phyloP scores from a whole-genome alignment of 2,888 invertebrate species.

The Drosophila parthenogenetica region DNA sequence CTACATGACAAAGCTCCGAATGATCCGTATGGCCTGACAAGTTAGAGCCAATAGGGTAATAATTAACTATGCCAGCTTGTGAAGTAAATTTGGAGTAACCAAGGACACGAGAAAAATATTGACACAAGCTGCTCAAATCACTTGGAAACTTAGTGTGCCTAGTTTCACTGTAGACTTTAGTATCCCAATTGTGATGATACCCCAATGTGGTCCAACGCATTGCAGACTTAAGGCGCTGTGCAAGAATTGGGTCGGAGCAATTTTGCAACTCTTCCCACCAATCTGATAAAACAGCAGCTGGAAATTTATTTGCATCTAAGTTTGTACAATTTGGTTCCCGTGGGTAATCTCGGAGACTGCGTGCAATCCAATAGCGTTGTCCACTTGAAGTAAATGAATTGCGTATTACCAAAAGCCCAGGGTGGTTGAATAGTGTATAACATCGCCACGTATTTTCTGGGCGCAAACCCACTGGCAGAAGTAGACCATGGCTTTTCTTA shows the following conservation, averaged over 20 bases:
- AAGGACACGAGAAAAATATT: conserved; percentile 87
- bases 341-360: conserved; percentile 92
- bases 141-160: conserved; percentile 89
- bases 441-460: conserved; percentile 87
- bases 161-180: conserved; percentile 93
- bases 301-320: conserved; percentile 74
- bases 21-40: conserved; percentile 97
- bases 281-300: conserved; percentile 85
- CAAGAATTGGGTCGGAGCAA: conserved; percentile 57
- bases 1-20: conserved; percentile 93
- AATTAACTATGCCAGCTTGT: conserved; percentile 98
- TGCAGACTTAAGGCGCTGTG: conserved; percentile 82
- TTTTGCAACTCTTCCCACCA: conserved; percentile 87
- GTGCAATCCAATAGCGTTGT: conserved; percentile 93
- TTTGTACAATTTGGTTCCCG: conserved; percentile 87
- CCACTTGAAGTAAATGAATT: conserved; percentile 93
- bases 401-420: conserved; percentile 92
- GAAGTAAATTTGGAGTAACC: conserved; percentile 88
- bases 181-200: conserved; percentile 99
- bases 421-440: conserved; percentile 87
- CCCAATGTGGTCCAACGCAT: conserved; percentile 98
- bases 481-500: not conserved
- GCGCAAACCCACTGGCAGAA: conserved; percentile 65
- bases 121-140: conserved; percentile 89
- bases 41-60: conserved; percentile 96